Conservation (phyloP, 2,888 invertebrate species). For the Caradrina clavipalpis region DNA sequence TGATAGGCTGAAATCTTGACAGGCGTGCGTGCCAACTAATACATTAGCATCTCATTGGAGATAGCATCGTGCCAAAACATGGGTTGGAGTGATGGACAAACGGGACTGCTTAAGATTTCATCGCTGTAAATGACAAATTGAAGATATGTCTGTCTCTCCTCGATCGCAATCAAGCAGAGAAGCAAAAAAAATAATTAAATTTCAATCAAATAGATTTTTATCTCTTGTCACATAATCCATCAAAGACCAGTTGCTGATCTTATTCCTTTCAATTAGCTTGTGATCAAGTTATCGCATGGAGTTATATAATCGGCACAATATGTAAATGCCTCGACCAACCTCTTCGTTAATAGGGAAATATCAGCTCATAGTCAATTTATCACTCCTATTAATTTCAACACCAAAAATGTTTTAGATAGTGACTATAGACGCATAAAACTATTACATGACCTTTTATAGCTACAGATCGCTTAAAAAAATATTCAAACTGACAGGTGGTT, state of each 20-base stretch:
- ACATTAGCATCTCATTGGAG: constrained; percentile 87
- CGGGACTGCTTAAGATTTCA: constrained; percentile 66
- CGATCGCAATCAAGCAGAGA: constrained; percentile 58
- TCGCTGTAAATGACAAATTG: constrained; percentile 69
- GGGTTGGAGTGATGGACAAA: constrained; percentile 73
- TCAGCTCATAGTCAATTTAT: constrained; percentile 60
- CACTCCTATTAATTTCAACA: constrained; percentile 52
- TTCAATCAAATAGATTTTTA: constrained; percentile 53
- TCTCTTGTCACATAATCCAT: constrained; percentile 66
- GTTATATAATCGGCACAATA: constrained; percentile 64
- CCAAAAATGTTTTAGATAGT: constrained; percentile 21
- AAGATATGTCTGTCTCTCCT: constrained; percentile 61
- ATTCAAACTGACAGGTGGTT: constrained; percentile 18
- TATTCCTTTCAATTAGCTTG: constrained; percentile 61
- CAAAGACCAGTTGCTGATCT: constrained; percentile 68
- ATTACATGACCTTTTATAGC: neutral
- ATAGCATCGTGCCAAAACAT: constrained; percentile 80
- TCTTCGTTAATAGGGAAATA: constrained; percentile 61
- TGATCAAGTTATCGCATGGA: constrained; percentile 55
- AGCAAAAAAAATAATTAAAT: constrained; percentile 56
- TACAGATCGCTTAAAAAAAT: constrained; percentile 3
- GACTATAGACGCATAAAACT: constrained; percentile 34
- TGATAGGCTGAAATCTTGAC: constrained; percentile 77
- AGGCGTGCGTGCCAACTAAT: constrained; percentile 85
- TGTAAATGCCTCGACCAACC: constrained; percentile 59